Evolutionary conservation across 2,113 vertebrate species (phyloP).

Genomic region (Garra rufa): DNA sequence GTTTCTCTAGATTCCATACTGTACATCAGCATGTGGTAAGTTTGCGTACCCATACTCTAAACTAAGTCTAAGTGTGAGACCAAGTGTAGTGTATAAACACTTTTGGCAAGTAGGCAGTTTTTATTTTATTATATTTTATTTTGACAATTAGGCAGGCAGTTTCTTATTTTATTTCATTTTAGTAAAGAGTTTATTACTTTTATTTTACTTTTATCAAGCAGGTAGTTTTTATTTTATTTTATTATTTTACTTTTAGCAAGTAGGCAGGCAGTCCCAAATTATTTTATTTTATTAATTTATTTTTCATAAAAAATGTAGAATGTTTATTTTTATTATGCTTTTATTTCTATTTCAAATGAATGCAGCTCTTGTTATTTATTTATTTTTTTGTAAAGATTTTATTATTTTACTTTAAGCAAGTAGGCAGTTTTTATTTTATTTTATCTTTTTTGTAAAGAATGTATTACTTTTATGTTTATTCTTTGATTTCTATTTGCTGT

Average conservation of each 20-base stretch:
- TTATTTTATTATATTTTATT: background rate
- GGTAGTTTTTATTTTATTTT: background rate
- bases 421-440: too few relatives aligned
- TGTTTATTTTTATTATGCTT: background rate
- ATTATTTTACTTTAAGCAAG: background rate
- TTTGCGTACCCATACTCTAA: background rate
- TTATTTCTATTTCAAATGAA: background rate
- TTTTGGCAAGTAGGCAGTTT: background rate
- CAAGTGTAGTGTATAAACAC: background rate
- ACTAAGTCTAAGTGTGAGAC: background rate
- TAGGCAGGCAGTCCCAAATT: too few relatives aligned
- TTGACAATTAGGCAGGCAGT: too few relatives aligned
- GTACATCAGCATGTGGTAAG: slow-evolving; percentile 81
- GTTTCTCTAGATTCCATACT: slow-evolving; percentile 81
- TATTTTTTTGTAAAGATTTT: background rate
- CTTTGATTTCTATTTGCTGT: too few relatives aligned
- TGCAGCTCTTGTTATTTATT: too few relatives aligned
- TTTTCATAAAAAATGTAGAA: background rate
- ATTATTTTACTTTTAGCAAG: background rate
- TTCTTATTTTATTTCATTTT: background rate
- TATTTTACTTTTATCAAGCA: background rate
- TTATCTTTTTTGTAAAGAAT: too few relatives aligned
- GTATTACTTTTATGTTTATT: too few relatives aligned
- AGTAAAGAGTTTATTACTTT: background rate
- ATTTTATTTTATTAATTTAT: too few relatives aligned